These are phyloP conservation scores for Aleiodes testaceus DNA, from an alignment of 2,888 invertebrate genomes.

Conservation along the genomic window DNA sequence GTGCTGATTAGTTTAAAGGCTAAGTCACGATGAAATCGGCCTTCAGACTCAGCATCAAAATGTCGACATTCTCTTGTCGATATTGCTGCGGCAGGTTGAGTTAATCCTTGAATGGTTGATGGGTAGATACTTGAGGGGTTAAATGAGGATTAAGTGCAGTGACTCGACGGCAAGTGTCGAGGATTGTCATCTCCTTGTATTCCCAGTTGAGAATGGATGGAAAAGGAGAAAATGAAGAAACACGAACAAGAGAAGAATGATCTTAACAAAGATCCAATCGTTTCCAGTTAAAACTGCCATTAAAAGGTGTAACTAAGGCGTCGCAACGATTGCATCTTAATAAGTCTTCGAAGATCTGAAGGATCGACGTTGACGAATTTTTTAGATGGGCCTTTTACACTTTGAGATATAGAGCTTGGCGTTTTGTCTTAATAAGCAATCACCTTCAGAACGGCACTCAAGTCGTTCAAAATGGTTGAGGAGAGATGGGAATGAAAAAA, in stretches of 20 bases:
- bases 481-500: conserved; percentile 4
- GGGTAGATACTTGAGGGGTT: conserved; percentile 62
- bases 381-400: background rate
- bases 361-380: conserved; percentile 35
- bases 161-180: conserved; percentile 59
- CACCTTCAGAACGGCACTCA: conserved; percentile 1
- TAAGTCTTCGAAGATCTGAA: conserved; percentile 40
- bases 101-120: conserved; percentile 64
- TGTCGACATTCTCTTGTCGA: conserved; percentile 44
- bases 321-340: conserved; percentile 50
- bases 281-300: conserved; percentile 60
- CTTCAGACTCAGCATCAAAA: conserved; percentile 43
- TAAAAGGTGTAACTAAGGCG: conserved; percentile 55
- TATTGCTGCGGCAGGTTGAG: conserved; percentile 54
- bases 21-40: conserved; percentile 45
- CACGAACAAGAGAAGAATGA: conserved; percentile 4
- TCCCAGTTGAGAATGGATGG: conserved; percentile 7
- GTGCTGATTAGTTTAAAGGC: conserved; percentile 19
- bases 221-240: conserved; percentile 27
- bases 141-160: conserved; percentile 67
- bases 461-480: background rate
- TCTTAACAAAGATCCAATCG: conserved; percentile 58
- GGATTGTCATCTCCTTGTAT: conserved; percentile 24
- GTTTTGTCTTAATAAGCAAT: conserved; percentile 22
- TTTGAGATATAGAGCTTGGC: background rate